Percentiles rank a stretch among this genome's conserved stretches.
Conservation (phyloP, 92 coral and sea anemone genomes). For the Anthopleura xanthogrammica region DNA sequence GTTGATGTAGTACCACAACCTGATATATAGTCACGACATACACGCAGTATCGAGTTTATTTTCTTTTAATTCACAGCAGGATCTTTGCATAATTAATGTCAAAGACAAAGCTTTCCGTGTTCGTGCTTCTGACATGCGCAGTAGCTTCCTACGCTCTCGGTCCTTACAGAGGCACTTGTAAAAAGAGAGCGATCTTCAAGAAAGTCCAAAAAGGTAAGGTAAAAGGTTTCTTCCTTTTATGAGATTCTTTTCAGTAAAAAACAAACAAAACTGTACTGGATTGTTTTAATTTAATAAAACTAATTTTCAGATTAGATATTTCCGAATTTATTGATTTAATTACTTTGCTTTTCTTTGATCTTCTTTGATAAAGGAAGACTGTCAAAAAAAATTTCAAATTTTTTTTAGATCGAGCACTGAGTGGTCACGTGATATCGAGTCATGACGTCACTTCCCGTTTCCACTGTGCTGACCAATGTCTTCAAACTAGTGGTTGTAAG, state of each 20-base stretch:
- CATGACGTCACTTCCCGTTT: constrained; percentile 28
- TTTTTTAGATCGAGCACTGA: neutral
- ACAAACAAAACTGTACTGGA: neutral
- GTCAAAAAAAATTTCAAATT: too few relatives aligned
- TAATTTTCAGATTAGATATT: too few relatives aligned
- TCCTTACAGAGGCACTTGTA: constrained; percentile 27
- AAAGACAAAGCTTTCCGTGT: neutral
- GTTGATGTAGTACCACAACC: too few relatives aligned
- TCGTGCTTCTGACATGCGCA: constrained; percentile 26
- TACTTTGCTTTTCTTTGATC: too few relatives aligned
- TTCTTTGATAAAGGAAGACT: too few relatives aligned
- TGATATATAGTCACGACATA: too few relatives aligned
- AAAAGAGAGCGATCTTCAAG: constrained; percentile 13
- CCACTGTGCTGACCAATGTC: constrained; percentile 20
- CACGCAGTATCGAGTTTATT: too few relatives aligned
- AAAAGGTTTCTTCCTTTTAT: too few relatives aligned
- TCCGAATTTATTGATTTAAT: too few relatives aligned
- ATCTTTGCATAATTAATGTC: neutral
- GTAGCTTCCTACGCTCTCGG: neutral
- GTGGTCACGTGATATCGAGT: constrained; percentile 33
- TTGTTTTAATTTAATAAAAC: too few relatives aligned
- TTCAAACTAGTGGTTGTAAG: constrained; percentile 14
- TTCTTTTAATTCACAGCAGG: neutral
- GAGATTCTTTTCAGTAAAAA: neutral
- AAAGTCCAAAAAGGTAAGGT: constrained; percentile 1